Evolutionary conservation across 2,113 vertebrate genomes (phyloP).

Genomic region (Alligator sinensis): DNA sequence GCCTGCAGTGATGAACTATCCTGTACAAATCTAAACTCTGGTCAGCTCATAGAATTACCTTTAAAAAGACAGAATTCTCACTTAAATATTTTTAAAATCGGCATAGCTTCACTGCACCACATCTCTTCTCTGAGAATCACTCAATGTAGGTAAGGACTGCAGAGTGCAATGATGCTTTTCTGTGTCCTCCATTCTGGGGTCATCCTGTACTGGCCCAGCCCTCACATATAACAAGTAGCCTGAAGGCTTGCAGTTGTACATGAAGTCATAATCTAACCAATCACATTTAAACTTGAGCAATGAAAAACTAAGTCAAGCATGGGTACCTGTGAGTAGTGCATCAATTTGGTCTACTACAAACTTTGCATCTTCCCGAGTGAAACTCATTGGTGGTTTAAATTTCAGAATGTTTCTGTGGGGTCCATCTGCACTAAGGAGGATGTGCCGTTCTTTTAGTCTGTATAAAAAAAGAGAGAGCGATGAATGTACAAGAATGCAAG

Average conservation of each 20-base stretch:
- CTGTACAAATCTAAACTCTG: not conserved
- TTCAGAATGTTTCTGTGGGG: constrained; percentile 95
- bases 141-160: not conserved
- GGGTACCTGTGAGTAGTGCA: constrained; percentile 87
- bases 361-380: constrained; percentile 88
- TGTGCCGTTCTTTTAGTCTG: constrained; percentile 89
- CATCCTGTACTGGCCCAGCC: not conserved
- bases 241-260: constrained; percentile 18
- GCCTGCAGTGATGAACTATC: not conserved
- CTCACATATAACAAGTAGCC: not conserved
- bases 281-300: not conserved
- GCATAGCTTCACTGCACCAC: not conserved
- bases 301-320: not conserved
- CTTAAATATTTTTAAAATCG: not conserved
- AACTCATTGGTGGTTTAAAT: constrained; percentile 97
- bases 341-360: constrained; percentile 87
- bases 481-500: not conserved
- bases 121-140: not conserved
- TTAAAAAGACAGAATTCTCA: not conserved
- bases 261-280: not conserved
- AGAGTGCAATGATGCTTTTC: not conserved
- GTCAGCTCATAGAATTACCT: not conserved
- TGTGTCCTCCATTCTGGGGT: not conserved
- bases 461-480: not conserved
- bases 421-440: constrained; percentile 94